Percentiles rank a stretch among this genome's conserved stretches.
Conservation (phyloP, 2,888 invertebrate species). For the Ophioninae sp. region DNA sequence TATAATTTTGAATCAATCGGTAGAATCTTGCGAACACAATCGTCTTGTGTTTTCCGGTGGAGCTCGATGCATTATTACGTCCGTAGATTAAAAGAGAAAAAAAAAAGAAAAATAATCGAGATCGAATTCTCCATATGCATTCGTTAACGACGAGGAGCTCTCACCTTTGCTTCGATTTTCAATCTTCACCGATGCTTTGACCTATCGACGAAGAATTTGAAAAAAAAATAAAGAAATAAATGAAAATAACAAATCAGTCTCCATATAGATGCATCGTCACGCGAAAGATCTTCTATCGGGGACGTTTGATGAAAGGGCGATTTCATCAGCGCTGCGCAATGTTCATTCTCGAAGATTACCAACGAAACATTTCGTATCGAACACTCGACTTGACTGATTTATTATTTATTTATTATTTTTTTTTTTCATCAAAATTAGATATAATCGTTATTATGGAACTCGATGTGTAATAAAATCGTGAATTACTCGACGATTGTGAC, state of each 20-base stretch:
- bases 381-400: not conserved
- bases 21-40: not conserved
- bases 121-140: constrained; percentile 10
- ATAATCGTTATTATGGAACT: not conserved
- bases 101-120: not conserved
- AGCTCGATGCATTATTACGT: constrained; percentile 39
- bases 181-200: not conserved
- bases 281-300: not conserved
- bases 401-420: not conserved
- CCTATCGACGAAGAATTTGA: not conserved
- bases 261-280: not conserved
- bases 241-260: not conserved
- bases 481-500: not conserved
- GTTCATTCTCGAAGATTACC: not conserved
- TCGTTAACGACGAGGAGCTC: not conserved
- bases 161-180: not conserved
- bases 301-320: not conserved
- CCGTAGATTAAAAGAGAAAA: not conserved
- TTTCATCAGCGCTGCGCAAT: not conserved
- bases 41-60: constrained; percentile 32
- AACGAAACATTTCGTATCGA: not conserved
- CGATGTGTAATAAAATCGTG: not conserved
- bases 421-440: not conserved
- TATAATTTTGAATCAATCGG: too few relatives aligned
- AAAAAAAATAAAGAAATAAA: not conserved